Evolutionary conservation across 2,113 vertebrate species (phyloP).

Genomic region (Eudyptes chrysolophus): DNA sequence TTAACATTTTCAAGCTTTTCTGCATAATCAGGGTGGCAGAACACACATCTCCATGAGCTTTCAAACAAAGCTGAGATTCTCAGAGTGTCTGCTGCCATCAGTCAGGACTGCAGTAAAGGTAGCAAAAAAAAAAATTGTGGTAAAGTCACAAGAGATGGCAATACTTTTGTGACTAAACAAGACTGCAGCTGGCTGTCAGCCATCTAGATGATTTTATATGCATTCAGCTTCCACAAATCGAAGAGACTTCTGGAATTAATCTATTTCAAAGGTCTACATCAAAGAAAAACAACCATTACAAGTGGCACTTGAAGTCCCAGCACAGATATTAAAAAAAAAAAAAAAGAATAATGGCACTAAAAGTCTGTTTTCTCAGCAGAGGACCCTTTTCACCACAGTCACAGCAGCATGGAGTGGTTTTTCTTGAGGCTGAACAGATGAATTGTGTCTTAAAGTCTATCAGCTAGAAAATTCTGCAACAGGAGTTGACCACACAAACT

Average conservation of each 20-base stretch:
- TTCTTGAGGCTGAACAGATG: neutral
- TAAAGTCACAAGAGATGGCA: neutral
- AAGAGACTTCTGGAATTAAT: neutral
- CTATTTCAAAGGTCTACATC: neutral
- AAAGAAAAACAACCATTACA: neutral
- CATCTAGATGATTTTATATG: neutral
- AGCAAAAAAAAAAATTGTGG: neutral
- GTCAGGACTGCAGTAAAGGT: neutral
- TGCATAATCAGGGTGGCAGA: neutral
- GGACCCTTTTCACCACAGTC: neutral
- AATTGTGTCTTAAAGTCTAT: neutral
- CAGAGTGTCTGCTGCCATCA: neutral
- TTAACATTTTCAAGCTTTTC: neutral
- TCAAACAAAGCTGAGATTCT: neutral
- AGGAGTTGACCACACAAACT: neutral
- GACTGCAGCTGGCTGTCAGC: neutral
- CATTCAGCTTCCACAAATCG: neutral
- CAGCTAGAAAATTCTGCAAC: neutral
- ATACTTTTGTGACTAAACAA: neutral
- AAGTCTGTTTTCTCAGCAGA: neutral
- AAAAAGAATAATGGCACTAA: neutral
- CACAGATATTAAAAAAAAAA: neutral
- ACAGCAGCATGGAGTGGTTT: neutral
- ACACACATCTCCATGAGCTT: neutral
- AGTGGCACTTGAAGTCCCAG: neutral